phyloP scores from a whole-genome alignment of 2,888 invertebrate genomes.

The Laspeyria flexula region DNA sequence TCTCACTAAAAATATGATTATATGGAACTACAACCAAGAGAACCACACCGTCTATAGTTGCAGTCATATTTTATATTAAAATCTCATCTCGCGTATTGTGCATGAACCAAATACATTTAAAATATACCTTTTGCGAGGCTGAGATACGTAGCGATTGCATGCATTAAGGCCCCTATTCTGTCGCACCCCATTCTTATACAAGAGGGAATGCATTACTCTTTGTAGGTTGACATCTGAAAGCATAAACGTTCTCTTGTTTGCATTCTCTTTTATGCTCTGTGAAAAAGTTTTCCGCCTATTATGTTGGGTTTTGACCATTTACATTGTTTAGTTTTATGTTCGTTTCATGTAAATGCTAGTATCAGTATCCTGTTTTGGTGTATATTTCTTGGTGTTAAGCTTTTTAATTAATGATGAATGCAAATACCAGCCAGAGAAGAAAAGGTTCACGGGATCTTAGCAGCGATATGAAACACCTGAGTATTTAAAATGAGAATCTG shows the following conservation, averaged over 20 bases:
- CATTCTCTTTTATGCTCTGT: constrained; percentile 47
- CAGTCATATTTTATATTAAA: constrained; percentile 1
- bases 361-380: neutral
- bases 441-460: too few species aligned
- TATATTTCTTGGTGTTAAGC: too few species aligned
- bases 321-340: constrained; percentile 1
- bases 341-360: constrained; percentile 1
- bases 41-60: too few species aligned
- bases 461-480: too few species aligned
- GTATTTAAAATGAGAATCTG: too few species aligned
- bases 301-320: constrained; percentile 36
- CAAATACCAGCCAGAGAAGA: too few species aligned
- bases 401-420: too few species aligned
- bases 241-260: constrained; percentile 52
- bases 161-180: constrained; percentile 40
- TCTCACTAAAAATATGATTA: too few species aligned
- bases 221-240: constrained; percentile 59
- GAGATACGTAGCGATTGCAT: constrained; percentile 34
- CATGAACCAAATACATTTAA: constrained; percentile 40
- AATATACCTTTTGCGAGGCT: constrained; percentile 26
- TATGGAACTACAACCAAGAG: too few species aligned
- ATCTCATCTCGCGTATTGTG: constrained; percentile 12
- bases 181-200: constrained; percentile 49
- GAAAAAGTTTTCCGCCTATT: constrained; percentile 42
- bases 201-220: constrained; percentile 63